A percentile compares a stretch with the other conserved stretches of the same genome.
Evolutionary conservation across 2,113 vertebrate genomes (phyloP).

Genomic region (Phoenicopterus ruber): DNA sequence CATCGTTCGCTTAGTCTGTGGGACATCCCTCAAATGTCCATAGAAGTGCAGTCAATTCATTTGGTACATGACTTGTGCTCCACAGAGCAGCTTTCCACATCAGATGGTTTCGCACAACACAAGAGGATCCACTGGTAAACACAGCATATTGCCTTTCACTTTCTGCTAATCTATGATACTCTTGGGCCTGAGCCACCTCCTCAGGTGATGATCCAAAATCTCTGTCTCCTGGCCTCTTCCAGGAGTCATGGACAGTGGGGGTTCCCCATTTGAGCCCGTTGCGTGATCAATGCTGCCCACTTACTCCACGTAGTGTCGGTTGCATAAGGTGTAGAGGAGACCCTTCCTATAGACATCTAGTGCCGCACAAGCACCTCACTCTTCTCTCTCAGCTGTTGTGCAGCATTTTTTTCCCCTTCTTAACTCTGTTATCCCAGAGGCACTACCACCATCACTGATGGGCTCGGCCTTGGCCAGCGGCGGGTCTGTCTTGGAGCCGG

Average conservation of each 20-base stretch:
- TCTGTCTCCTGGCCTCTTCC: background rate
- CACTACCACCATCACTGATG: too few species aligned
- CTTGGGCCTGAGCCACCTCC: background rate
- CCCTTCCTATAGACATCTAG: background rate
- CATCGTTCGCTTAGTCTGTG: background rate
- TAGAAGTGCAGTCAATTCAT: background rate
- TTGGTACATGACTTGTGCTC: background rate
- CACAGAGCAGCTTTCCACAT: background rate
- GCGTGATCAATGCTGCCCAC: background rate
- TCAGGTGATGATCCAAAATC: background rate
- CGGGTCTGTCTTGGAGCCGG: too few species aligned
- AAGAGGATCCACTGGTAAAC: background rate
- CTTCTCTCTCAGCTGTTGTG: background rate
- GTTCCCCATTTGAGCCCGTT: background rate
- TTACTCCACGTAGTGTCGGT: accelerated
- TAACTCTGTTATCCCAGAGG: background rate
- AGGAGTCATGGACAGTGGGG: background rate
- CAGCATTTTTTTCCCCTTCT: background rate
- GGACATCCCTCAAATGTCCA: background rate
- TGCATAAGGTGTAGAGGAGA: background rate
- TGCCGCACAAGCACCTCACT: background rate
- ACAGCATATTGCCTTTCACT: background rate
- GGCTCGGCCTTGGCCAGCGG: too few species aligned
- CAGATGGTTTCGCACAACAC: background rate
- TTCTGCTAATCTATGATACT: background rate